These are phyloP conservation scores for Gallinago paraguaiae DNA, from an alignment of 2,113 vertebrate species.

Conservation along the genomic window DNA sequence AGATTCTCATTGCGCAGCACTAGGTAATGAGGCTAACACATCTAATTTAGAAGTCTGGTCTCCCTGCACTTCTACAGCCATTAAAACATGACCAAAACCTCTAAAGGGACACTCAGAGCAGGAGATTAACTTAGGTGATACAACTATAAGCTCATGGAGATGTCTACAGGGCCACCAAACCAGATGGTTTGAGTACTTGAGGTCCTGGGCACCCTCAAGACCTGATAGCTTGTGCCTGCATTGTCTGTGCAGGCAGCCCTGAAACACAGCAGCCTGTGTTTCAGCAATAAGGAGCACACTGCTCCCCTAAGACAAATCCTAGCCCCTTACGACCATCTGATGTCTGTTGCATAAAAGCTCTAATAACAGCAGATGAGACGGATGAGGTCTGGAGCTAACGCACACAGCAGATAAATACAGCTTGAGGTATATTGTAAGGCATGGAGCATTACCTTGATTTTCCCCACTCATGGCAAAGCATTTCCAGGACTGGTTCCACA, in stretches of 20 bases:
- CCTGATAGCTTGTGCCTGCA: not conserved
- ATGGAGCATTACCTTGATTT: not conserved
- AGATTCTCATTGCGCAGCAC: not conserved
- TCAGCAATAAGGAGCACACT: not conserved
- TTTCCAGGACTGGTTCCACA: not conserved
- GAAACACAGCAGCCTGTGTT: not conserved
- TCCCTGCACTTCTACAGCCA: not conserved
- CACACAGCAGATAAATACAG: not conserved
- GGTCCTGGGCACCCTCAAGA: not conserved
- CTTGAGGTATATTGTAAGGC: not conserved
- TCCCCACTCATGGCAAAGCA: not conserved
- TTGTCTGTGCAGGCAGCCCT: not conserved
- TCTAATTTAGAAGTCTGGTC: not conserved
- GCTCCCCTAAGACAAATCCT: not conserved
- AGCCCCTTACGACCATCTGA: not conserved
- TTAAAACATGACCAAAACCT: fast-evolving
- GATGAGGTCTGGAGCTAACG: not conserved
- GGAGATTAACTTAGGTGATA: not conserved
- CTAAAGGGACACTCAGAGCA: not conserved
- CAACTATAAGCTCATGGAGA: not conserved
- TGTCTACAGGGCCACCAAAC: not conserved
- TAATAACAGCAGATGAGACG: not conserved
- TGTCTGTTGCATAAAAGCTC: not conserved
- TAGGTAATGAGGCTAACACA: not conserved
- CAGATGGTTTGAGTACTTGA: fast-evolving